Evolutionary conservation across 2,113 vertebrate genomes (phyloP).

Genomic region (Anthoscopus minutus): DNA sequence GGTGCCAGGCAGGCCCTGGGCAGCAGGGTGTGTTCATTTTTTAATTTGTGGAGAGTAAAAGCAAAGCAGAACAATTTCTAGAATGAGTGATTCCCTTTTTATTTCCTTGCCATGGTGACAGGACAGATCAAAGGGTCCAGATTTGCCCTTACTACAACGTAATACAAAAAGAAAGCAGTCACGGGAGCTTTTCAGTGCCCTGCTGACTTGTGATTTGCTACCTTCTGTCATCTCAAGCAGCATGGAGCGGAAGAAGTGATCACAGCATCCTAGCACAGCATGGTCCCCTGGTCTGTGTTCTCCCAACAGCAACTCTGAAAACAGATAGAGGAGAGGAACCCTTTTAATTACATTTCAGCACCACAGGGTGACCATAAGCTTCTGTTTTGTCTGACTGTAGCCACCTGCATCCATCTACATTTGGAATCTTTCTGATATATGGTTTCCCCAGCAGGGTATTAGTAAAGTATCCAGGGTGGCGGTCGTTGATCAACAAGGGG

Average conservation of each 20-base stretch:
- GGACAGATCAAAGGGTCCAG: background rate
- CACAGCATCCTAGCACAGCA: rapidly evolving
- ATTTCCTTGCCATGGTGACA: background rate
- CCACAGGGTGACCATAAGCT: background rate
- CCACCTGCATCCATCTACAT: background rate
- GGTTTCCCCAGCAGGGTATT: background rate
- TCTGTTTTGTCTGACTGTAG: background rate
- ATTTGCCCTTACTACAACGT: background rate
- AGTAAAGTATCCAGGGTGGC: background rate
- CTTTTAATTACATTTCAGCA: constrained; percentile 17
- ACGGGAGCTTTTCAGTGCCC: background rate
- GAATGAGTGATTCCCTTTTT: background rate
- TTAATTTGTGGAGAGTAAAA: background rate
- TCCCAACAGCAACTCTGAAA: background rate
- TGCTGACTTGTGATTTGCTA: background rate
- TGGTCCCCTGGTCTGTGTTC: background rate
- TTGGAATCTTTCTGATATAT: background rate
- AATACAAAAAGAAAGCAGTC: background rate
- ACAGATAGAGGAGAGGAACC: background rate
- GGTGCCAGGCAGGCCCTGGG: background rate
- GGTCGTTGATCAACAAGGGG: background rate
- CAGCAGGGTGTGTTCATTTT: background rate
- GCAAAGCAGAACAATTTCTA: rapidly evolving
- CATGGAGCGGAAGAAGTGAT: background rate
- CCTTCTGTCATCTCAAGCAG: background rate